Evolutionary conservation across 2,888 invertebrate genomes (phyloP).

Genomic region (Drosophila leonis): DNA sequence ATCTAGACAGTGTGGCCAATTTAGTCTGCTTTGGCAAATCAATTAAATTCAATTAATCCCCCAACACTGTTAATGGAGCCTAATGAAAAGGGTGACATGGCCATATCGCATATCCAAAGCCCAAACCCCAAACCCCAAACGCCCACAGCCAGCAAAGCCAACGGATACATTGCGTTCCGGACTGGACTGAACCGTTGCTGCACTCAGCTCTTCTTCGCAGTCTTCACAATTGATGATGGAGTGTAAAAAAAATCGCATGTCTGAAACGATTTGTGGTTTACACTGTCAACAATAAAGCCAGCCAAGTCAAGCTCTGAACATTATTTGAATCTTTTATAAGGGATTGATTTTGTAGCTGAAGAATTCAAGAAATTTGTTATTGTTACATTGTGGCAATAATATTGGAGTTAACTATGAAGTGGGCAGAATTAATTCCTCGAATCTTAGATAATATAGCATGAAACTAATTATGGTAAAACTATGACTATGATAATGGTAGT

Average conservation of each 20-base stretch:
- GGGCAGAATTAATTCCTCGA: neutral
- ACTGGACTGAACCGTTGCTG: constrained; percentile 29
- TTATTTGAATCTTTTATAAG: neutral
- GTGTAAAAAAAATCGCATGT: constrained; percentile 72
- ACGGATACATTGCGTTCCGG: constrained; percentile 79
- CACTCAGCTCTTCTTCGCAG: constrained; percentile 5
- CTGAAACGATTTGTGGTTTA: constrained; percentile 74
- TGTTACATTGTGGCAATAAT: neutral
- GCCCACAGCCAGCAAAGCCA: constrained; percentile 43
- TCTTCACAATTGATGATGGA: constrained; percentile 60
- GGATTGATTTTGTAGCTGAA: constrained; percentile 22
- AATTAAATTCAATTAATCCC: constrained; percentile 86
- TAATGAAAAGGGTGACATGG: constrained; percentile 85
- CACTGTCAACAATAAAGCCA: constrained; percentile 26
- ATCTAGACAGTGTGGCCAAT: constrained; percentile 85
- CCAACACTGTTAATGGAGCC: constrained; percentile 85
- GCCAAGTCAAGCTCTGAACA: constrained; percentile 7
- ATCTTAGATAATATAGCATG: neutral
- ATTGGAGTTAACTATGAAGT: neutral
- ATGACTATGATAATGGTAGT: neutral
- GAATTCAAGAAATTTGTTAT: too few species aligned
- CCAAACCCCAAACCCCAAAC: constrained; percentile 27
- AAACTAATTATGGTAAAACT: neutral
- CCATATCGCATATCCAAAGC: constrained; percentile 59
- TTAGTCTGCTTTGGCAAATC: constrained; percentile 86